Percentiles rank a stretch among this genome's conserved stretches.
Evolutionary conservation across 2,888 invertebrate species (phyloP).

Genomic region (Andrena camellia): DNA sequence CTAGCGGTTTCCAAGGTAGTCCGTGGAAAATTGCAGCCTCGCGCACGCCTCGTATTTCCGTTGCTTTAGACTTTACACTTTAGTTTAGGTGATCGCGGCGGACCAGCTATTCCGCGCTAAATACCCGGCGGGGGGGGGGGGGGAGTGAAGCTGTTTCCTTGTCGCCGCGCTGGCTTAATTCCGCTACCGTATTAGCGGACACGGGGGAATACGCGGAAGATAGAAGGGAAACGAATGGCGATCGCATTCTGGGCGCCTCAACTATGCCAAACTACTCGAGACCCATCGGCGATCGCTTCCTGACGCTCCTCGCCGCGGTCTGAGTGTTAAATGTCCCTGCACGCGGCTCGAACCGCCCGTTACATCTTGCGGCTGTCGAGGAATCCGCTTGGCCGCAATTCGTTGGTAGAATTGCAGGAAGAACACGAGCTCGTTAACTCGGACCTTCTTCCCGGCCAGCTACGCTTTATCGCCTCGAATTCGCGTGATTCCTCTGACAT

Average conservation of each 20-base stretch:
- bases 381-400: constrained; percentile 45
- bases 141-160: not conserved
- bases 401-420: constrained; percentile 2
- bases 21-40: constrained; percentile 49
- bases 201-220: too few species aligned
- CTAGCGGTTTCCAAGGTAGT: constrained; percentile 42
- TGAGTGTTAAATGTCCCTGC: constrained; percentile 41
- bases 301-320: constrained; percentile 21
- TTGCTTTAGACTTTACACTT: constrained; percentile 23
- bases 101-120: constrained; percentile 32
- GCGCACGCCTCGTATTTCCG: constrained; percentile 50
- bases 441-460: not conserved
- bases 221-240: constrained; percentile 17
- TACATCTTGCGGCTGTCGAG: constrained; percentile 61
- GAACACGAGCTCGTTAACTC: not conserved
- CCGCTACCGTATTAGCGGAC: too few species aligned
- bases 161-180: not conserved
- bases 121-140: constrained; percentile 12
- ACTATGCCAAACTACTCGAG: constrained; percentile 35
- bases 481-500: not conserved
- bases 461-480: not conserved
- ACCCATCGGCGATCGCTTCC: constrained; percentile 27
- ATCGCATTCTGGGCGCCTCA: constrained; percentile 39
- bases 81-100: constrained; percentile 40
- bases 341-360: not conserved